phyloP scores from a whole-genome alignment of 1,140 invertebrate genomes.

The Eumeta japonica region DNA sequence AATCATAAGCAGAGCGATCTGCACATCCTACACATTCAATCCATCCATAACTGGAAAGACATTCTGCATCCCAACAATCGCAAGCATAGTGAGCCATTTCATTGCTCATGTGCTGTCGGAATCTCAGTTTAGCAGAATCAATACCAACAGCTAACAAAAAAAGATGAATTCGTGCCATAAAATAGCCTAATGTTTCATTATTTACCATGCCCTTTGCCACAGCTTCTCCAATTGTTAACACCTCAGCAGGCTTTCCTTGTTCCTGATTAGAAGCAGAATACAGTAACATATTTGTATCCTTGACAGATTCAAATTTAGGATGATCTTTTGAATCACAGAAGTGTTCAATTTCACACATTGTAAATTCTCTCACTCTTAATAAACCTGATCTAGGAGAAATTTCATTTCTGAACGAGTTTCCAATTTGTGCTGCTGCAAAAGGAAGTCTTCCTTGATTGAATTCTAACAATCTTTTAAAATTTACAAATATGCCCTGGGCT shows the following conservation, averaged over 20 bases:
- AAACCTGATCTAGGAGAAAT: conserved; percentile 97
- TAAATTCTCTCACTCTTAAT: conserved; percentile 95
- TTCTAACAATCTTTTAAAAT: conserved; percentile 94
- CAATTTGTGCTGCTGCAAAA: conserved; percentile 98
- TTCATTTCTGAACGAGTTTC: conserved; percentile 98
- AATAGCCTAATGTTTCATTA: conserved; percentile 97
- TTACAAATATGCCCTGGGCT: conserved; percentile 99
- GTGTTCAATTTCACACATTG: conserved; percentile 99
- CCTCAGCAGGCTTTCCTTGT: conserved; percentile 79
- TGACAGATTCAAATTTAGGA: conserved; percentile 83
- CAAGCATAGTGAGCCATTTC: conserved; percentile 99
- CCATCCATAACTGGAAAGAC: conserved; percentile 96
- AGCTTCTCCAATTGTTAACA: conserved; percentile 73
- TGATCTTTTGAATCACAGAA: conserved; percentile 97
- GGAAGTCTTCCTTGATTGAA: conserved; percentile 97
- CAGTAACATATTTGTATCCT: conserved; percentile 72
- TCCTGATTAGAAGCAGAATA: conserved; percentile 98
- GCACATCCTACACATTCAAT: conserved; percentile 99
- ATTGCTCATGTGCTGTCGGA: conserved; percentile 97
- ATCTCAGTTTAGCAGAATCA: conserved; percentile 81
- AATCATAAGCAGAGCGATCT: conserved; percentile 96
- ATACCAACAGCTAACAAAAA: conserved; percentile 90
- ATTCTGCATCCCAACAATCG: conserved; percentile 99
- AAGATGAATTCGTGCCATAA: conserved; percentile 92
- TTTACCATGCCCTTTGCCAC: conserved; percentile 83